phyloP scores from a whole-genome alignment of 30 jellyfish, hydroid and myxozoan species.

The Turritopsis rubra region DNA sequence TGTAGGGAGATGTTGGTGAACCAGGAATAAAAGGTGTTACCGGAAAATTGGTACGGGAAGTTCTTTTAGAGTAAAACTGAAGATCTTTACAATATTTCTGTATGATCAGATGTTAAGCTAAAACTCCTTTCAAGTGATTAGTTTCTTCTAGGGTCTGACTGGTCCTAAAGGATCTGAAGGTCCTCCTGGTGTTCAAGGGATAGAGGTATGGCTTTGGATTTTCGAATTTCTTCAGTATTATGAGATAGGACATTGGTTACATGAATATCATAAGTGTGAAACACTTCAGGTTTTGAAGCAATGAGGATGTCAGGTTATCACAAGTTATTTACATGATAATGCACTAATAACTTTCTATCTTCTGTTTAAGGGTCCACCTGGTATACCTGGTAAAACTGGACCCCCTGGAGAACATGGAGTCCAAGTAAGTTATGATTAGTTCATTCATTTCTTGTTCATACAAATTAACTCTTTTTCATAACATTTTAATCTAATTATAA shows the following conservation, averaged over 20 bases:
- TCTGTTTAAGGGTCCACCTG: slow-evolving; percentile 19
- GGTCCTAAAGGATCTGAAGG: slow-evolving; percentile 22
- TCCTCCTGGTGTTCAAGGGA: slow-evolving; percentile 20
- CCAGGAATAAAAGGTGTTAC: slow-evolving; percentile 1
- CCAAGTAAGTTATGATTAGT: not conserved
- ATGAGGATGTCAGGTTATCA: too few species aligned
- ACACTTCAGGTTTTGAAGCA: too few species aligned
- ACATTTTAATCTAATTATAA: too few species aligned
- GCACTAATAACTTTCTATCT: not conserved
- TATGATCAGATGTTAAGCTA: not conserved
- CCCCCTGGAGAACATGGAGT: slow-evolving; percentile 15
- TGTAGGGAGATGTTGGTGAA: slow-evolving; percentile 11
- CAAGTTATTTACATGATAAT: too few species aligned
- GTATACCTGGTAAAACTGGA: slow-evolving; percentile 7
- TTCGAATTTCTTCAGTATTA: too few species aligned
- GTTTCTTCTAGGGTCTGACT: slow-evolving; percentile 7
- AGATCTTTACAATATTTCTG: too few species aligned
- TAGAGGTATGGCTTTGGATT: not conserved
- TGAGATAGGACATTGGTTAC: too few species aligned
- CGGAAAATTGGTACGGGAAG: slow-evolving; percentile 6
- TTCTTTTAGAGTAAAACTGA: not conserved
- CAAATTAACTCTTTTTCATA: too few species aligned
- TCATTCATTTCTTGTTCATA: too few species aligned
- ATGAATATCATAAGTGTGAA: too few species aligned
- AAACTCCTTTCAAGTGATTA: not conserved